Evolutionary conservation across 2,888 invertebrate genomes (phyloP).

Genomic region (Bursaphelenchus okinawaensis): DNA sequence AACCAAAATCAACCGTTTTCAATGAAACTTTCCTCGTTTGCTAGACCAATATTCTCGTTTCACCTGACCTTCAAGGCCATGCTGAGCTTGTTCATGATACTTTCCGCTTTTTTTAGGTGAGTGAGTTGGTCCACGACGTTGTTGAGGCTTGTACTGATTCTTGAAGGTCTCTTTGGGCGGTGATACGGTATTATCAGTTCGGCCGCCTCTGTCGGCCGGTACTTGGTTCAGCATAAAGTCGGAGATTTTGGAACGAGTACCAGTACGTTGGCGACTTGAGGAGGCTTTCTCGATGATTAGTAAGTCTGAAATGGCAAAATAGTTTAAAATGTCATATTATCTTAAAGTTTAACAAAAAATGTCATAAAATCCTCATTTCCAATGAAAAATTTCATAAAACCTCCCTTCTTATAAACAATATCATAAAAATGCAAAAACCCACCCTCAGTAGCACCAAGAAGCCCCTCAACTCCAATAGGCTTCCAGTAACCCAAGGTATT

Average conservation of each 20-base stretch:
- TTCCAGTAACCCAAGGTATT: neutral
- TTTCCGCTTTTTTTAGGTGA: conserved; percentile 2
- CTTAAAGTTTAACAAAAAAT: neutral
- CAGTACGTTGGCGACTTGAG: conserved; percentile 8
- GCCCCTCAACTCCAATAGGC: neutral
- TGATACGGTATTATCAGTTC: conserved; percentile 20
- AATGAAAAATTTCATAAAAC: too few relatives aligned
- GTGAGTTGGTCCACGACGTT: conserved; percentile 6
- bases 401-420: too few relatives aligned
- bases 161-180: conserved; percentile 12
- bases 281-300: conserved; percentile 21
- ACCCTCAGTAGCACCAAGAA: conserved; percentile 9
- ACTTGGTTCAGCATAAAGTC: conserved; percentile 11
- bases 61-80: neutral
- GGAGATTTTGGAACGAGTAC: conserved; percentile 17
- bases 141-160: conserved; percentile 24
- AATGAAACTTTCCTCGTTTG: neutral
- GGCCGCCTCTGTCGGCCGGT: conserved; percentile 28
- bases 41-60: neutral
- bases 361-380: too few relatives aligned
- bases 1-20: too few relatives aligned
- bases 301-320: conserved; percentile 13
- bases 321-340: neutral
- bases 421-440: neutral
- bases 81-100: neutral